Evolutionary conservation across 2,888 invertebrate species (phyloP).

Genomic region (Odontocolon sp.): DNA sequence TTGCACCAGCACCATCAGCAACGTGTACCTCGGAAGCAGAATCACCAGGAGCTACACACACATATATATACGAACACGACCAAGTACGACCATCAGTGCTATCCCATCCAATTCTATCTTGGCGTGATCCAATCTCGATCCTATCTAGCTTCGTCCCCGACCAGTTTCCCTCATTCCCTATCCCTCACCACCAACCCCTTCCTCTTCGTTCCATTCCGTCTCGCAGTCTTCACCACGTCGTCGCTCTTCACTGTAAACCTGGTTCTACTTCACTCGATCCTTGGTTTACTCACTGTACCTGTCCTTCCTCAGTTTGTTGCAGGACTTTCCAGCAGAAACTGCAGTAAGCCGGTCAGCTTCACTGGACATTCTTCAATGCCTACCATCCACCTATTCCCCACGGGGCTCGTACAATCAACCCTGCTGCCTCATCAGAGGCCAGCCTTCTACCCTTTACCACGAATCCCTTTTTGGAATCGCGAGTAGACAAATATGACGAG

Average conservation of each 20-base stretch:
- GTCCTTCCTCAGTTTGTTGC: neutral
- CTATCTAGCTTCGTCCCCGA: constrained; percentile 63
- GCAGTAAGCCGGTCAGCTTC: too few species aligned
- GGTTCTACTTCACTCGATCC: constrained; percentile 16
- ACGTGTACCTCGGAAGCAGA: constrained; percentile 1
- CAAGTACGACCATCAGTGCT: constrained; percentile 52
- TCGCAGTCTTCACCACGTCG: neutral
- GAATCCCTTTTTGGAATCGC: too few species aligned
- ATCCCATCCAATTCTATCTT: constrained; percentile 72
- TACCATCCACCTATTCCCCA: neutral
- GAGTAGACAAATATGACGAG: too few species aligned
- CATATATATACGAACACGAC: constrained; percentile 38
- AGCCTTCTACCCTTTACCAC: neutral
- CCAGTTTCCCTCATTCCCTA: constrained; percentile 17
- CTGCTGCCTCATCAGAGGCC: constrained; percentile 18
- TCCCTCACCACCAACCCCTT: too few species aligned
- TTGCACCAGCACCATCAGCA: neutral
- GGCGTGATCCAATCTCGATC: constrained; percentile 72
- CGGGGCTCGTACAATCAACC: constrained; percentile 38
- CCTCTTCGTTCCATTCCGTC: constrained; percentile 7
- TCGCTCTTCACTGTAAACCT: constrained; percentile 30
- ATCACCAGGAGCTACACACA: neutral
- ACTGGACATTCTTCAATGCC: neutral
- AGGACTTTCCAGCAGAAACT: too few species aligned
- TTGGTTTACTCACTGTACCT: constrained; percentile 1